These are phyloP conservation scores for Achlya flavicornis DNA, from an alignment of 2,888 invertebrate species.

Conservation along the genomic window DNA sequence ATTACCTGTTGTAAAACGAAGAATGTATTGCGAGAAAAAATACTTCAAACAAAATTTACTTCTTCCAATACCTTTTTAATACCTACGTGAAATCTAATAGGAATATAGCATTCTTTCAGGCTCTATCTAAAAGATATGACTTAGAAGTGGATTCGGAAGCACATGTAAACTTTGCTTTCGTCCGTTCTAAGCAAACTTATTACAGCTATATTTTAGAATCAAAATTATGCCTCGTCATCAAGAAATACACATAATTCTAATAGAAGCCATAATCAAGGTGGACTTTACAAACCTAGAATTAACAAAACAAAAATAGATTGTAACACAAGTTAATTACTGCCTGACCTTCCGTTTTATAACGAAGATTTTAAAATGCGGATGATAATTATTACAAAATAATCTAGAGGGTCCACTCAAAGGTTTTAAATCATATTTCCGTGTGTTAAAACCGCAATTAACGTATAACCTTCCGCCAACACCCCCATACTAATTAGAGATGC, in stretches of 20 bases:
- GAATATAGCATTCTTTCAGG: not conserved
- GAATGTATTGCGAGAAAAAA: conserved; percentile 46
- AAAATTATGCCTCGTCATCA: not conserved
- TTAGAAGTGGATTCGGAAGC: not conserved
- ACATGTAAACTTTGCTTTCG: not conserved
- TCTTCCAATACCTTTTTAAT: not conserved
- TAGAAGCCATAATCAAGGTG: conserved; percentile 12
- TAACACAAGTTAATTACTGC: conserved; percentile 1
- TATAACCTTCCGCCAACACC: conserved; percentile 48
- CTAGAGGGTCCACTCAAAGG: conserved; percentile 51
- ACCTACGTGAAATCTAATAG: not conserved
- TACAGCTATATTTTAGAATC: not conserved
- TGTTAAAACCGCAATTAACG: conserved; percentile 63
- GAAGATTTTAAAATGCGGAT: conserved; percentile 34
- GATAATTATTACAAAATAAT: conserved; percentile 62
- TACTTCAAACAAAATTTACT: conserved; percentile 14
- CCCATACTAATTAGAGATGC: conserved; percentile 57
- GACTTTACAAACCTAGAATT: not conserved
- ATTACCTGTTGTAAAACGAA: conserved; percentile 56
- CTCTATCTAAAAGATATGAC: not conserved
- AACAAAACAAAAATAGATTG: conserved; percentile 3
- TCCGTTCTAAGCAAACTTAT: not conserved
- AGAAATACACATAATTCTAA: conserved; percentile 18
- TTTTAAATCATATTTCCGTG: conserved; percentile 57
- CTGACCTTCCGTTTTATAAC: conserved; percentile 9